Evolutionary conservation across 2,113 vertebrate species (phyloP), one percentile per base, ranked within the genome.

Genomic region (Carassius carassius): DNA sequence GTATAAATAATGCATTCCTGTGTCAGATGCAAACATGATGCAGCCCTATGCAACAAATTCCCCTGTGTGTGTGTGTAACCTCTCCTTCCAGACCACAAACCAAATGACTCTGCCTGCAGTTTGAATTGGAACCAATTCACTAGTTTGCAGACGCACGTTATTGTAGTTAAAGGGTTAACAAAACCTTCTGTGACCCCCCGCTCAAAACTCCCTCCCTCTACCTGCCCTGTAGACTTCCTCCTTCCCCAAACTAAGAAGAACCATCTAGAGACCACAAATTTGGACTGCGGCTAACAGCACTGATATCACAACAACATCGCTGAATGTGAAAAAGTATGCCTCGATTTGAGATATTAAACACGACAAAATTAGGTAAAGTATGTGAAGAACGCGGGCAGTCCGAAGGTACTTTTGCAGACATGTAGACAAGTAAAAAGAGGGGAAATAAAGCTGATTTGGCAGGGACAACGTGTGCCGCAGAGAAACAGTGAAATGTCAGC

Each of bases 221-320:
- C 23, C n/a, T 49, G 14, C 14, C 69, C 88, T 83, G 37, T 72
- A 41, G 56, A 82, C 4, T 0, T 4, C 65, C 54, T 70, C 14
- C 65, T 49, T 78, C 60, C 72, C 80, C 65, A 14, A 72, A 82
- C 76, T 65, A 85, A 83, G 63, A 87, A 23, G 82, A 88, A 87
- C 86, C 58, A 58, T 89, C 86, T 29, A 17, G 56, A 89, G 86
- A 93, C 89, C 92, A 67, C 87, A 89, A 75, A 88, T 87, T 90
- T 88, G 87, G 92, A 92, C 86, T 86, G 89, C 54, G 80, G 82
- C 90, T 88, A 81, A 87, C 60, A 87, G 83, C 85, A 32, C 83
- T 87, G 85, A 75, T 84, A 76, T 90, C 86, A 88, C 67, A 41
- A 83, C 44, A 11, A 12, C 11, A 12, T 47, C 11, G 10, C 44